Evolutionary conservation across 2,888 invertebrate genomes (phyloP), one percentile per base, ranked within the genome.

Genomic region (Rhagium mordax): DNA sequence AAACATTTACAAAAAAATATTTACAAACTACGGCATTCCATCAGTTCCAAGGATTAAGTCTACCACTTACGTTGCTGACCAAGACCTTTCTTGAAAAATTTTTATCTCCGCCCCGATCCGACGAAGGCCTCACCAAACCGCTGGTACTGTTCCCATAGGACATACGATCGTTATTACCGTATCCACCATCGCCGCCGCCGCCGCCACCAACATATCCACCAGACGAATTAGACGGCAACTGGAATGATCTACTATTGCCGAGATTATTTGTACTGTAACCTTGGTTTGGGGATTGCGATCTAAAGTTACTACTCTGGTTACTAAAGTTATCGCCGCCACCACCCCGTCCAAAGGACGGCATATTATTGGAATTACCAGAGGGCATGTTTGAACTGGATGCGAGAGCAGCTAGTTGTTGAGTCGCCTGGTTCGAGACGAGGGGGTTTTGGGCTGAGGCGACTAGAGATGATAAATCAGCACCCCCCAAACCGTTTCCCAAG

Each of bases 21-120:
- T 15, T 33, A 57, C 27, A 47, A 24, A 53, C 33, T 20, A 27
- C 59, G 62, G 64, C 68, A 66, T 51, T 48, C 48, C 65, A 69
- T 68, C 33, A 61, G 29, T 27, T 33, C 57, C 29, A 75, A 55
- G 67, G 67, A 47, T 24, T 55, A 67, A 24, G 15, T 48, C 33
- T 57, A 53, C 24, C 77, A 85, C 87, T 86, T 85, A 87, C 87
- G 76, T 87, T 87, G 20, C 83, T 80, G 66, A 87, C 82, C 27
- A 86, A 74, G 62, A 86, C 82, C 76, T 86, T 86, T 70, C 84
- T 82, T 7, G 85, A 84, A 71, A 76, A 81, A 57, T 18, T 27
- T 48, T 67, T 67, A 21, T 59, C 47, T 67, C 68, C 33, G 57
- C 48, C 33, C 66, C 66, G 61, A 61, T 61, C 48, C 2, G 67